phyloP scores from a whole-genome alignment of 2,113 vertebrate genomes.

The Pongo pygmaeus region DNA sequence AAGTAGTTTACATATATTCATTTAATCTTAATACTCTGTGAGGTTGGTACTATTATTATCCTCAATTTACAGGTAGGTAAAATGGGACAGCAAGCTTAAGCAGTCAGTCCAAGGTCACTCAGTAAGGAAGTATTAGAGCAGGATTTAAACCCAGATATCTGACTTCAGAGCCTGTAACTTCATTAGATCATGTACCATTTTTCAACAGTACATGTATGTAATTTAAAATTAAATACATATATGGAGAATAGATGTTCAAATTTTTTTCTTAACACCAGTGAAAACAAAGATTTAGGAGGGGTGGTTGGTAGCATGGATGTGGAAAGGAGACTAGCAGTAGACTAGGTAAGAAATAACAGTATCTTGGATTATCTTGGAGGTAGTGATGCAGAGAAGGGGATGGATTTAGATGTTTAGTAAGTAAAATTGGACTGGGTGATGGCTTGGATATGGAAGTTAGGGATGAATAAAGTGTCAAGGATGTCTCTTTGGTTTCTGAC shows the following conservation, averaged over 20 bases:
- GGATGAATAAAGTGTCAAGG: neutral
- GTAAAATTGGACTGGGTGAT: neutral
- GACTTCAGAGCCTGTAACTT: neutral
- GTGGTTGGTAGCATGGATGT: neutral
- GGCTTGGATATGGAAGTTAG: neutral
- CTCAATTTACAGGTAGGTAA: constrained; percentile 4
- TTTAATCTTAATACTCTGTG: neutral
- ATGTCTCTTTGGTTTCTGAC: neutral
- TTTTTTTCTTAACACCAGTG: neutral
- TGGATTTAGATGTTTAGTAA: neutral
- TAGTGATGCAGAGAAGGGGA: neutral
- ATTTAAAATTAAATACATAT: neutral
- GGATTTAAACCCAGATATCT: neutral
- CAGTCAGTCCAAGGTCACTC: neutral
- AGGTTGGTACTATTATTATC: neutral
- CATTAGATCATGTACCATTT: neutral
- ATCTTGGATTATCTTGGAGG: neutral
- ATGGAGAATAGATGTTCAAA: neutral
- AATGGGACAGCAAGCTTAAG: neutral
- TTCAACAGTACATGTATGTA: neutral
- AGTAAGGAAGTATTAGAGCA: neutral
- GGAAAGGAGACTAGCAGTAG: neutral
- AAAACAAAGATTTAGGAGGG: neutral
- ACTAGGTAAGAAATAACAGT: neutral
- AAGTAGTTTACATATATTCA: neutral